Percentiles rank a stretch among this genome's conserved stretches.
Conservation (phyloP, 2,797 vertebrate genomes). For the Erpetoichthys calabaricus region DNA sequence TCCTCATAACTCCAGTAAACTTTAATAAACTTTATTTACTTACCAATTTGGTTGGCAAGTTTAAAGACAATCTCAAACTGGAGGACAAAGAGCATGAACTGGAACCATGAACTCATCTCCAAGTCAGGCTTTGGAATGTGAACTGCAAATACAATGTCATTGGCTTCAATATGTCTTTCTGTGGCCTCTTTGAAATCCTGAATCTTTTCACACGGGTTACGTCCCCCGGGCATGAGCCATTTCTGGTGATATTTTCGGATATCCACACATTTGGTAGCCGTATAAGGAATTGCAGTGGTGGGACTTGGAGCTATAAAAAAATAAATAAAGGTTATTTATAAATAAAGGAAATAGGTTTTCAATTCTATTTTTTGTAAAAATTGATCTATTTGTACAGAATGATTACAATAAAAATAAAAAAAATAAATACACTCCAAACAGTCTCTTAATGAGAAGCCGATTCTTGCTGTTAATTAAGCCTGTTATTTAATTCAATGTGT, state of each 20-base stretch:
- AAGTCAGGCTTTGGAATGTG: slow-evolving; percentile 69
- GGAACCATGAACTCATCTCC: slow-evolving; percentile 98
- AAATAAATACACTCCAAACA: too few species aligned
- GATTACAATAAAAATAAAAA: too few species aligned
- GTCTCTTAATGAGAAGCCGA: too few species aligned
- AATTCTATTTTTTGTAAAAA: too few species aligned
- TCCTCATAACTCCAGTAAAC: neutral
- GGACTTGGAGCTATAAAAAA: slow-evolving; percentile 71
- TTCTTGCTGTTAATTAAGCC: too few species aligned
- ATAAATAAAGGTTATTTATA: slow-evolving; percentile 12
- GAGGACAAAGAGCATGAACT: slow-evolving; percentile 89
- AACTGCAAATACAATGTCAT: slow-evolving; percentile 84
- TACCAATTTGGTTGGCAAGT: slow-evolving; percentile 80
- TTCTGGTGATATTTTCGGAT: slow-evolving; percentile 56
- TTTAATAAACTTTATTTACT: slow-evolving; percentile 21
- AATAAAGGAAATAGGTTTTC: too few species aligned
- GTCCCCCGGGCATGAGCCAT: slow-evolving; percentile 88
- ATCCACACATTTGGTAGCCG: slow-evolving; percentile 80
- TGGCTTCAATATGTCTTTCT: slow-evolving; percentile 74
- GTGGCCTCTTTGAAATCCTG: slow-evolving; percentile 70
- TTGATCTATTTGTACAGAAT: too few species aligned
- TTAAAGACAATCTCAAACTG: slow-evolving; percentile 89
- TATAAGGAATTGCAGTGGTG: slow-evolving; percentile 61
- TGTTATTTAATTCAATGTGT: too few species aligned
- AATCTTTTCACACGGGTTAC: slow-evolving; percentile 71